Evolutionary conservation across 92 coral and sea anemone species (phyloP), one percentile per base, ranked within the genome.

Genomic region (Muricea muricata): DNA sequence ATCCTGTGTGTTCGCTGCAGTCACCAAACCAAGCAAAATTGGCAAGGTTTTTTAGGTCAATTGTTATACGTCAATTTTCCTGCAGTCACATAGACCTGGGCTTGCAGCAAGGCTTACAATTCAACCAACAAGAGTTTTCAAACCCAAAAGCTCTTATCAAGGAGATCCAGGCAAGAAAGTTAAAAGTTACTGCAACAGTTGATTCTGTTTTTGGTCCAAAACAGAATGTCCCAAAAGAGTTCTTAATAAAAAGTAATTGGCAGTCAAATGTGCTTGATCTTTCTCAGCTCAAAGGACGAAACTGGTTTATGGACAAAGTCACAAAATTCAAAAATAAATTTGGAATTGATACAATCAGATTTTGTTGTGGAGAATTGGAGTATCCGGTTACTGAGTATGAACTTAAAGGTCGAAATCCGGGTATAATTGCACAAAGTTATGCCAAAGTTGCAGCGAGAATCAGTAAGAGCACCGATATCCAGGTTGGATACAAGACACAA

Each of bases 401-500:
- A n/a, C 89, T 93, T 25, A 18, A 37, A 21, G 39, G 85, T 30
- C 82, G 60, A 40, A 93, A 90, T 65, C 98, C 98, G 70, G 87
- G 90, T 15, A 69, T 15, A 70, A 87, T 87, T 60, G 86, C 90
- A 4, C 81, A 87, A 3, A 79, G 87, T 6, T 93, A 87, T 89
- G 94, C 94, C 35, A 78, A 31, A 30, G 42, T 92, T 26, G 98
- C 98, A 17, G 72, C 98, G 45, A 55, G 67, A 0, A 86, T 93
- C 87, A 94, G 94, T 7, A 68, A 65, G 12, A 72, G 85, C 34
- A 81, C 84, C 42, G 91, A 89, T 66, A 94, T 90, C 14, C 75
- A 93, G 39, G 94, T 92, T 61, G 98, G 94, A 11, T 88, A 86
- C 34, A 90, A 65, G 30, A 87, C 94, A 11, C 98, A 93, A 52